Evolutionary conservation across 2,888 invertebrate genomes (phyloP).

Genomic region (Ormyrus pomaceus): DNA sequence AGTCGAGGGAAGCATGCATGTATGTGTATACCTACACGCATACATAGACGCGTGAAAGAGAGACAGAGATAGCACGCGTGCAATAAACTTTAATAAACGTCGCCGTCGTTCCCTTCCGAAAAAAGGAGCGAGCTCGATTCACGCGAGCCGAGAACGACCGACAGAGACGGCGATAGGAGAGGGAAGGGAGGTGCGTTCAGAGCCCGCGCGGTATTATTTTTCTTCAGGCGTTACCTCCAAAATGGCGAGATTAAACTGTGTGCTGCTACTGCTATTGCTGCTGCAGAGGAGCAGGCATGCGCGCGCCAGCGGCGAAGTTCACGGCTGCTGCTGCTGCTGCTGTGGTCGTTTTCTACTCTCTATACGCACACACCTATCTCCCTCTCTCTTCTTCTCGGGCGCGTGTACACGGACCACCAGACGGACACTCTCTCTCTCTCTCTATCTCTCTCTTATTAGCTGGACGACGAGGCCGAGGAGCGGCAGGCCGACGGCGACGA

Average conservation of each 20-base stretch:
- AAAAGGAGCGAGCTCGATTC: not conserved
- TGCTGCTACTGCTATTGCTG: slow-evolving; percentile 22
- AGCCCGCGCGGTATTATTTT: slow-evolving; percentile 31
- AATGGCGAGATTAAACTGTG: slow-evolving; percentile 70
- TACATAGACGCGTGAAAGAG: slow-evolving; percentile 13
- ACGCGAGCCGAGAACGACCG: too few species aligned
- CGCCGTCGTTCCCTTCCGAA: slow-evolving; percentile 20
- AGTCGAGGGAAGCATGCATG: slow-evolving; percentile 11
- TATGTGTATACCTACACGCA: not conserved
- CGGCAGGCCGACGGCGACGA: too few species aligned
- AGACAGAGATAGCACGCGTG: slow-evolving; percentile 29
- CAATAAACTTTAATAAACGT: slow-evolving; percentile 41
- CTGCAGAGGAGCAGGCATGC: slow-evolving; percentile 59
- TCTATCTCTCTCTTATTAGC: not conserved
- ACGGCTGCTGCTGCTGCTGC: slow-evolving; percentile 49
- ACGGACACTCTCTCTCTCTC: not conserved
- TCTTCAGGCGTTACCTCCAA: slow-evolving; percentile 71
- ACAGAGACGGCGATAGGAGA: slow-evolving; percentile 16
- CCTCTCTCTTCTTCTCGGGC: not conserved
- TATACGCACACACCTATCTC: not conserved
- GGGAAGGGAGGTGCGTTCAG: not conserved
- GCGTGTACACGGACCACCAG: too few species aligned
- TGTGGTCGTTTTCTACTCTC: slow-evolving; percentile 9
- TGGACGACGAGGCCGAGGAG: not conserved
- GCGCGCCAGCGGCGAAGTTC: slow-evolving; percentile 60